A percentile compares a stretch with the other conserved stretches of the same genome.
Evolutionary conservation across 2,797 vertebrate genomes (phyloP).

Genomic region (Amblyraja radiata): DNA sequence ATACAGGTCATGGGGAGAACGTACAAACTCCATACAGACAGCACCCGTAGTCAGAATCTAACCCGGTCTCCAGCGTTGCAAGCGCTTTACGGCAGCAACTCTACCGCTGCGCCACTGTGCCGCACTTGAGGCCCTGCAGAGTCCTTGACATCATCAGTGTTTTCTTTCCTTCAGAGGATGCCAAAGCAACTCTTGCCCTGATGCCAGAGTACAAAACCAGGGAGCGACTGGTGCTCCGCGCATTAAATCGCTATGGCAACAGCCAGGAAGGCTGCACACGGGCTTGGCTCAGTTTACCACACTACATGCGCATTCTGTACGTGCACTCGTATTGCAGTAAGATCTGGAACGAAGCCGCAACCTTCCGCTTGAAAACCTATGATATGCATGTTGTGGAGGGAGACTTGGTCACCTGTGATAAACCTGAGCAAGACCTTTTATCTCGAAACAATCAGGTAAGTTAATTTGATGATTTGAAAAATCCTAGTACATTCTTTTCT

Average conservation of each 20-base stretch:
- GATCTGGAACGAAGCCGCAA: constrained; percentile 82
- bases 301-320: constrained; percentile 84
- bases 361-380: constrained; percentile 67
- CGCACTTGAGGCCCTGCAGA: neutral
- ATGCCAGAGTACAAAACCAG: constrained; percentile 81
- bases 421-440: constrained; percentile 41
- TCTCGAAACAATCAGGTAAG: constrained; percentile 51
- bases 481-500: neutral
- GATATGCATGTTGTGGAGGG: constrained; percentile 68
- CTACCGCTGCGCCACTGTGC: too few relatives aligned
- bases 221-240: constrained; percentile 78
- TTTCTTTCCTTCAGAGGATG: constrained; percentile 62
- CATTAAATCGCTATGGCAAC: constrained; percentile 78
- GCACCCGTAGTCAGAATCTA: too few relatives aligned
- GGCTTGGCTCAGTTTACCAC: constrained; percentile 87
- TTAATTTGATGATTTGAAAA: constrained; percentile 20
- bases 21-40: too few relatives aligned
- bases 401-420: constrained; percentile 70
- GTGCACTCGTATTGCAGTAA: constrained; percentile 89
- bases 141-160: neutral
- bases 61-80: too few relatives aligned
- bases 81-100: too few relatives aligned
- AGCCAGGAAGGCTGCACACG: constrained; percentile 69
- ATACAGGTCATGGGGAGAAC: too few relatives aligned
- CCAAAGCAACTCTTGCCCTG: constrained; percentile 73